Conservation (phyloP, 2,797 vertebrate genomes). For the Xenops minutus region DNA sequence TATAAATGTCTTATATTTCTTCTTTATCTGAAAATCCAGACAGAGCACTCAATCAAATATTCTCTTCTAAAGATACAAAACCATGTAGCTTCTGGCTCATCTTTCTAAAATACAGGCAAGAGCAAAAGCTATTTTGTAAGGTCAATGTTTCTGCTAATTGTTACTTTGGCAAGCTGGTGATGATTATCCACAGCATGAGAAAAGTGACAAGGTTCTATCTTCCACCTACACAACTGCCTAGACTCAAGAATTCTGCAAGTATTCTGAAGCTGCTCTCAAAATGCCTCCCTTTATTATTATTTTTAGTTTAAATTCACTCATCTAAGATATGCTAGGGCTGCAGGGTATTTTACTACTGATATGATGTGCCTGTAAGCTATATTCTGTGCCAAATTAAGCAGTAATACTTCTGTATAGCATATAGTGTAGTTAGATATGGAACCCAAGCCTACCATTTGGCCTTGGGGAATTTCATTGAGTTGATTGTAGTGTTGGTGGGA, state of each 20-base stretch:
- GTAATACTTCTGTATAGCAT: not conserved
- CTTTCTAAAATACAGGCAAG: not conserved
- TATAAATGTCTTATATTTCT: not conserved
- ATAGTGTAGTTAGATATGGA: not conserved
- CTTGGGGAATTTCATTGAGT: not conserved
- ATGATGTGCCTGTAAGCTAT: not conserved
- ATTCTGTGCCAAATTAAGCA: not conserved
- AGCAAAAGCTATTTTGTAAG: not conserved
- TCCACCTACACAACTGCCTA: not conserved
- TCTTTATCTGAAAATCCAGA: not conserved
- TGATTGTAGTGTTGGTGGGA: not conserved
- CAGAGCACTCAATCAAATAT: not conserved
- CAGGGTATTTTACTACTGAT: not conserved
- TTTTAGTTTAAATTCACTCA: not conserved
- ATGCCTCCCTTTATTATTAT: not conserved
- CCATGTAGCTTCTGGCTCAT: not conserved
- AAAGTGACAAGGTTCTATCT: not conserved
- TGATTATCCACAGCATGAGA: not conserved
- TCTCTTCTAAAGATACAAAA: not conserved
- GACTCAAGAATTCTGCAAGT: not conserved
- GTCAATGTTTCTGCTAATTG: not conserved
- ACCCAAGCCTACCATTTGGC: not conserved
- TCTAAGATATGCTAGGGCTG: not conserved
- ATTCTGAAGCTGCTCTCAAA: not conserved
- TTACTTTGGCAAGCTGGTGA: not conserved